A percentile compares a stretch with the other conserved stretches of the same genome.
Conservation (phyloP, 2,113 vertebrate species). For the Harpagus bidentatus region DNA sequence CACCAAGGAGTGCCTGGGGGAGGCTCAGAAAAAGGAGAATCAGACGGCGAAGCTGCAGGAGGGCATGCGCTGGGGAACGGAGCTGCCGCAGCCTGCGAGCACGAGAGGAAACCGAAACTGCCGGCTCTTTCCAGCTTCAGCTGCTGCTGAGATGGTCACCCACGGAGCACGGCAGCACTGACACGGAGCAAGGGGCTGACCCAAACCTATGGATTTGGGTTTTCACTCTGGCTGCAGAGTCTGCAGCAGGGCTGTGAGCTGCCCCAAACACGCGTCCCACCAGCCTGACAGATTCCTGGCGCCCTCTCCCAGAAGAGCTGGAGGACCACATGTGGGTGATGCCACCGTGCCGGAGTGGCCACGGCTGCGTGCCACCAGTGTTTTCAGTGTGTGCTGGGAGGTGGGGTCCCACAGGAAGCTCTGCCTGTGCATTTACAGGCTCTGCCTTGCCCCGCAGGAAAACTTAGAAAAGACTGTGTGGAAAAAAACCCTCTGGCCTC, state of each 20-base stretch:
- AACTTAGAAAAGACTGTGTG: neutral
- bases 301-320: neutral
- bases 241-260: neutral
- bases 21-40: neutral
- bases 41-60: neutral
- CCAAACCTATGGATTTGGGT: neutral
- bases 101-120: neutral
- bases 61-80: accelerated
- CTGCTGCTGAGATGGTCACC: accelerated
- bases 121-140: neutral
- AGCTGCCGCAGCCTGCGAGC: accelerated
- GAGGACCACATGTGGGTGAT: neutral
- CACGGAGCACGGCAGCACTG: accelerated
- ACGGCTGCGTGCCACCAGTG: neutral
- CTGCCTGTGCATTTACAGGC: neutral
- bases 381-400: neutral
- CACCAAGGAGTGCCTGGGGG: neutral
- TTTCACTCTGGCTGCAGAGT: neutral
- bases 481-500: neutral
- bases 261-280: neutral
- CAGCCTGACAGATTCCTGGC: neutral
- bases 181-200: neutral
- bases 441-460: neutral
- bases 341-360: neutral
- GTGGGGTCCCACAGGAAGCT: neutral